Base-by-base conservation (phyloP, 2,113 vertebrate genomes). In the Pardalotus punctatus region DNA sequence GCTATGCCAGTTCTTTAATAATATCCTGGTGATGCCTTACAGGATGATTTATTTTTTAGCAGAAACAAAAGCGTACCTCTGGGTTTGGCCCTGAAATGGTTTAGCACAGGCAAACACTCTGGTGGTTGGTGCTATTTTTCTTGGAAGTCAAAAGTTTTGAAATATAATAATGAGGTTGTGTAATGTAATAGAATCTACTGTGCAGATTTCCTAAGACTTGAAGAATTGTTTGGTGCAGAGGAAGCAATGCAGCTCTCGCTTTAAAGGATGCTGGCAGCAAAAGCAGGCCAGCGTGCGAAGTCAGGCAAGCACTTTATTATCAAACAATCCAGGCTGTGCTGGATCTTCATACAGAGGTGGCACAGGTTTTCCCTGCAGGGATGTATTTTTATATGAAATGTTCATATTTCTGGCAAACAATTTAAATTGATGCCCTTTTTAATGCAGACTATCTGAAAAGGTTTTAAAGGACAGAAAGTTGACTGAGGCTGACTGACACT, bases 211-310 rank as follows among this genome's bases (percentile, higher is more conserved):
- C 60, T 50, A 31, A 51, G 33, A 58, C 10, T 6, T 61, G n/a
- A 56, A 22, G 62, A 36, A 53, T 42, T 10, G 25, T 40, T 67
- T 67, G 53, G 48, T 71, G 53, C 43, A 22, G 83, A 71, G 43
- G 45, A 43, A 72, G 65, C 9, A 67, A 23, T 17, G 42, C 31
- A 36, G 38, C 53, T 90, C 60, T 84, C 81, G 27, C 61, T 79
- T 89, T 65, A 70, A 89, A 87, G 81, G 40, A 23, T 74, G 45
- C 56, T 90, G 60, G 58, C 64, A 90, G 80, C 29, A 81, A 72
- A 84, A 81, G n/a, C 43, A 79, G 27, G 43, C 43, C 51, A 81
- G 43, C 0, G 0, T 47, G 40, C 48, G n/a, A 71, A 83, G 12
- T 36, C 61, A 79, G 53, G 27, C 21, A 61, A 69, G 60, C 33